Conservation (phyloP, 2,113 vertebrate genomes). For the Grammomys surdaster region DNA sequence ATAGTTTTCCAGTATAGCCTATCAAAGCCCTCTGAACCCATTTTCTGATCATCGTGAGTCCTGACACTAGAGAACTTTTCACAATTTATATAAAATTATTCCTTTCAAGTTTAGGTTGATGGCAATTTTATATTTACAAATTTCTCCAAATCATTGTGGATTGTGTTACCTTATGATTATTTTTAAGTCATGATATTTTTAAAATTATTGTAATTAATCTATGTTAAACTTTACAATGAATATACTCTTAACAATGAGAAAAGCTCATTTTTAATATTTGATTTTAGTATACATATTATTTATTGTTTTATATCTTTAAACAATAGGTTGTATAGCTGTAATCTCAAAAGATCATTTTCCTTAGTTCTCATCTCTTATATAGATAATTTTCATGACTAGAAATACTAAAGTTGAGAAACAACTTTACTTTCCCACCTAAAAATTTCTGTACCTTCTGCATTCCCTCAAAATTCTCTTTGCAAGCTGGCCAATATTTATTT, state of each 20-base stretch:
- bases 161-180: not conserved
- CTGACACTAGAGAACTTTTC: not conserved
- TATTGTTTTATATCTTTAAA: slow-evolving; percentile 45
- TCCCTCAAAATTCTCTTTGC: slow-evolving; percentile 69
- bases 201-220: not conserved
- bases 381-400: slow-evolving; percentile 55
- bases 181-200: not conserved
- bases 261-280: slow-evolving; percentile 23
- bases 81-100: not conserved
- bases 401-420: slow-evolving; percentile 71
- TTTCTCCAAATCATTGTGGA: not conserved
- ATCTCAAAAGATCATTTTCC: slow-evolving; percentile 48
- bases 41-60: not conserved
- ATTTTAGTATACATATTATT: slow-evolving; percentile 5
- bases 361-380: slow-evolving; percentile 56
- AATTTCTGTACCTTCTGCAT: slow-evolving; percentile 54
- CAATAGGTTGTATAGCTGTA: not conserved
- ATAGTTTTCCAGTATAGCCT: not conserved
- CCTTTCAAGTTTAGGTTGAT: not conserved
- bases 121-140: not conserved
- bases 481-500: slow-evolving; percentile 75
- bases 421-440: slow-evolving; percentile 63
- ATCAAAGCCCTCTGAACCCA: not conserved
- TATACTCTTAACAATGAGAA: not conserved
- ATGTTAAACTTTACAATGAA: not conserved